phyloP scores from a whole-genome alignment of 1,140 invertebrate genomes.

The Goniozus legneri region DNA sequence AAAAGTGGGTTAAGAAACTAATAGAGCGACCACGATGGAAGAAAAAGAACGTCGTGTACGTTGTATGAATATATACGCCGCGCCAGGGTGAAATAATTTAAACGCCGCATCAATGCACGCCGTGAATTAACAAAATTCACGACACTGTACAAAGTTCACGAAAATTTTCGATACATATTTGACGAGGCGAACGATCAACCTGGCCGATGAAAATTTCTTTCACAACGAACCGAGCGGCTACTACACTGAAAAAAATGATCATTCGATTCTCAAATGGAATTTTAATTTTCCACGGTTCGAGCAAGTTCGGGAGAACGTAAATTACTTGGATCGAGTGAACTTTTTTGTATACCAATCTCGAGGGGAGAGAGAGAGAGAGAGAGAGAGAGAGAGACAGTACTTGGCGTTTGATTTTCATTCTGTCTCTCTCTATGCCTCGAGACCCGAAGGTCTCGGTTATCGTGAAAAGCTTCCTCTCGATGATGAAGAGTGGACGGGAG shows the following conservation, averaged over 20 bases:
- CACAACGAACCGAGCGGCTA: too few species aligned
- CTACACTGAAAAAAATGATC: too few species aligned
- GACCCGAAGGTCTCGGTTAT: background rate
- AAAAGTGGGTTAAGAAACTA: conserved; percentile 19
- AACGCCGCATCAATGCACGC: background rate
- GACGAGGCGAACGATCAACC: background rate
- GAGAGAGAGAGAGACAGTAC: conserved; percentile 1
- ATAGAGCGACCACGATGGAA: conserved; percentile 10
- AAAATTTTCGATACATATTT: background rate
- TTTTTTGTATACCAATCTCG: conserved; percentile 9
- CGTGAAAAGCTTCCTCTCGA: background rate
- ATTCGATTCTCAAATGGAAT: too few species aligned
- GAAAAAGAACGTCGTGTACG: background rate
- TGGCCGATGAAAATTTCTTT: too few species aligned
- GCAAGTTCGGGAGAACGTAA: too few species aligned
- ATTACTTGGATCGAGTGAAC: too few species aligned
- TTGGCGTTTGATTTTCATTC: background rate
- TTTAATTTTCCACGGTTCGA: too few species aligned
- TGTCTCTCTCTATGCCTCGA: background rate
- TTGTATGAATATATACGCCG: background rate
- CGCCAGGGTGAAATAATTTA: background rate
- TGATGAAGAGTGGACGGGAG: background rate
- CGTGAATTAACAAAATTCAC: background rate
- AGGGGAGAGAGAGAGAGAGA: conserved; percentile 8
- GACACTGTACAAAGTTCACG: too few species aligned